Conservation (phyloP, 2,888 invertebrate genomes). For the Bellardia bayeri region DNA sequence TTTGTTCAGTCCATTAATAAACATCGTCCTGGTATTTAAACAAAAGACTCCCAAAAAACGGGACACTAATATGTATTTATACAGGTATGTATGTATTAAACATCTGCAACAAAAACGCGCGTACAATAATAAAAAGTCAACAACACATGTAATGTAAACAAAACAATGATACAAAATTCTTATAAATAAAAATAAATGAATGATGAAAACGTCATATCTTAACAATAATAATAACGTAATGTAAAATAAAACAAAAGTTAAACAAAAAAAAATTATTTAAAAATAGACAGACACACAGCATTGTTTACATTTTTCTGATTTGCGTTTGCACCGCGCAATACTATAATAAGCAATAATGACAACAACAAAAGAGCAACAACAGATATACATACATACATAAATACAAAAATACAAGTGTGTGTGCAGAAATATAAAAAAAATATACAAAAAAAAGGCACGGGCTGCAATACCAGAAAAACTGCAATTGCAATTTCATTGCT, state of each 20-base stretch:
- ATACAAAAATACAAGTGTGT: not conserved
- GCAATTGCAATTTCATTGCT: slow-evolving; percentile 12
- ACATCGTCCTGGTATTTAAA: too few relatives aligned
- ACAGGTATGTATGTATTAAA: too few relatives aligned
- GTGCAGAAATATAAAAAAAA: slow-evolving; percentile 18
- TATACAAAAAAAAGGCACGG: slow-evolving; percentile 11
- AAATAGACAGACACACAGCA: slow-evolving; percentile 34
- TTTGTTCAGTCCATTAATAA: too few relatives aligned
- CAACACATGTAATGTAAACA: slow-evolving; percentile 24
- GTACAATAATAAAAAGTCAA: not conserved
- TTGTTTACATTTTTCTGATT: slow-evolving; percentile 37
- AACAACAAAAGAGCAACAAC: slow-evolving; percentile 18
- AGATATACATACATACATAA: not conserved
- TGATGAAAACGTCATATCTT: slow-evolving; percentile 56
- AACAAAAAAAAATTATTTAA: not conserved
- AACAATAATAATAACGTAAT: slow-evolving; percentile 21
- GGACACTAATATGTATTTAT: too few relatives aligned
- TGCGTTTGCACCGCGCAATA: slow-evolving; percentile 4
- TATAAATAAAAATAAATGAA: slow-evolving; percentile 37
- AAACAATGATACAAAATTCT: slow-evolving; percentile 27
- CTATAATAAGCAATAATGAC: slow-evolving; percentile 9
- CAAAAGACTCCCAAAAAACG: too few relatives aligned
- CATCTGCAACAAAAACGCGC: not conserved
- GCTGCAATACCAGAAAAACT: slow-evolving; percentile 42
- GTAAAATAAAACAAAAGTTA: slow-evolving; percentile 7